phyloP scores from a whole-genome alignment of 2,888 invertebrate genomes.

The Chymomyza caudatula region DNA sequence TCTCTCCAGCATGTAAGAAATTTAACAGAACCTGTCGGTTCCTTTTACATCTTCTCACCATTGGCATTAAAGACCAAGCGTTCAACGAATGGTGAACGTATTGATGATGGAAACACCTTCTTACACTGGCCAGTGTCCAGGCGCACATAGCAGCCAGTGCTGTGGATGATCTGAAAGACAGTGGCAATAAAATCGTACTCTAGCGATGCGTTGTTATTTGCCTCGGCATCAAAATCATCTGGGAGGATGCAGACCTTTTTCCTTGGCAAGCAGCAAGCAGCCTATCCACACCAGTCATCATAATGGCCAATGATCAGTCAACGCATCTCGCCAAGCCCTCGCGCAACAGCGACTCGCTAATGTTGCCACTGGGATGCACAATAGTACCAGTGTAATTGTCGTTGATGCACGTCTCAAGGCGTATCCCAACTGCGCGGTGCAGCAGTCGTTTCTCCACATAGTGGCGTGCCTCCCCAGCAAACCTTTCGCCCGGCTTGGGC shows the following conservation, averaged over 20 bases:
- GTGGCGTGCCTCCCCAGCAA: slow-evolving; percentile 94
- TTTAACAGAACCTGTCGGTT: slow-evolving; percentile 92
- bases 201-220: slow-evolving; percentile 85
- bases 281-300: slow-evolving; percentile 85
- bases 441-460: slow-evolving; percentile 94
- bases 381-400: slow-evolving; percentile 96
- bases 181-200: slow-evolving; percentile 90
- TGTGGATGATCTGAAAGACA: slow-evolving; percentile 94
- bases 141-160: slow-evolving; percentile 94
- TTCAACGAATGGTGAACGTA: slow-evolving; percentile 92
- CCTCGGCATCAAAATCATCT: slow-evolving; percentile 91
- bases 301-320: slow-evolving; percentile 93
- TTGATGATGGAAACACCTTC: slow-evolving; percentile 97
- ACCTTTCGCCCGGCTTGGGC: slow-evolving; percentile 83
- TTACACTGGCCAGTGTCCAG: slow-evolving; percentile 86
- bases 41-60: slow-evolving; percentile 81
- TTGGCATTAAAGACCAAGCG: slow-evolving; percentile 83
- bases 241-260: slow-evolving; percentile 91
- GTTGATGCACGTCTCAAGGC: slow-evolving; percentile 94
- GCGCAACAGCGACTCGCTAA: slow-evolving; percentile 92
- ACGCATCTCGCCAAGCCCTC: slow-evolving; percentile 97
- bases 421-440: slow-evolving; percentile 93
- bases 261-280: slow-evolving; percentile 92
- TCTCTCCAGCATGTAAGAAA: slow-evolving; percentile 99
- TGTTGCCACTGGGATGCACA: slow-evolving; percentile 93